Percentiles rank a stretch among this genome's conserved stretches.
phyloP scores from a whole-genome alignment of 2,888 invertebrate genomes.

The Lycophotia porphyrea region DNA sequence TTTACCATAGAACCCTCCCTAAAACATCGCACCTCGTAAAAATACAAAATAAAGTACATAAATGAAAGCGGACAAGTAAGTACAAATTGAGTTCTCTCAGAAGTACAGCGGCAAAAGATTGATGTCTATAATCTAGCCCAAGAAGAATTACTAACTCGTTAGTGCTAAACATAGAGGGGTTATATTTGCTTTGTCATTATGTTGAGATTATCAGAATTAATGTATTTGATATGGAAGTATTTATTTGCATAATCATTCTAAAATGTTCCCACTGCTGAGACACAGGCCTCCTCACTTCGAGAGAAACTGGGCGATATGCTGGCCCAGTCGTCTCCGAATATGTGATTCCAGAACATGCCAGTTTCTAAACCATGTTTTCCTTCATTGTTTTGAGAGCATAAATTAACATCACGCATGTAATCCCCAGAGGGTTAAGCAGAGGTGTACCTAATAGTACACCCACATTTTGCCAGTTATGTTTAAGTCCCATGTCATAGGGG shows the following conservation, averaged over 20 bases:
- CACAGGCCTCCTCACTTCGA: neutral
- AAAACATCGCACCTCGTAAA: neutral
- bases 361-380: too few species aligned
- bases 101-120: constrained; percentile 28
- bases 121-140: constrained; percentile 29
- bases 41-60: constrained; percentile 3
- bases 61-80: constrained; percentile 15
- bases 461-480: too few species aligned
- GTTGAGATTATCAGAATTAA: constrained; percentile 17
- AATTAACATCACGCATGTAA: neutral
- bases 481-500: too few species aligned
- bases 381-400: neutral
- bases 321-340: too few species aligned
- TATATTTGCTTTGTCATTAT: constrained; percentile 13
- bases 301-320: too few species aligned
- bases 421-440: neutral
- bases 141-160: constrained; percentile 41
- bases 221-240: neutral
- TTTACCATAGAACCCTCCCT: neutral
- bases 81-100: constrained; percentile 34
- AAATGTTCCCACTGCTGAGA: neutral
- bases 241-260: neutral
- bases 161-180: constrained; percentile 36
- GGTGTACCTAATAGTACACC: too few species aligned
- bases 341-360: too few species aligned